Percentiles rank a stretch among this genome's conserved stretches.
These are phyloP conservation scores for Bothrops jararaca DNA, from an alignment of 2,113 vertebrate species.

Conservation along the genomic window DNA sequence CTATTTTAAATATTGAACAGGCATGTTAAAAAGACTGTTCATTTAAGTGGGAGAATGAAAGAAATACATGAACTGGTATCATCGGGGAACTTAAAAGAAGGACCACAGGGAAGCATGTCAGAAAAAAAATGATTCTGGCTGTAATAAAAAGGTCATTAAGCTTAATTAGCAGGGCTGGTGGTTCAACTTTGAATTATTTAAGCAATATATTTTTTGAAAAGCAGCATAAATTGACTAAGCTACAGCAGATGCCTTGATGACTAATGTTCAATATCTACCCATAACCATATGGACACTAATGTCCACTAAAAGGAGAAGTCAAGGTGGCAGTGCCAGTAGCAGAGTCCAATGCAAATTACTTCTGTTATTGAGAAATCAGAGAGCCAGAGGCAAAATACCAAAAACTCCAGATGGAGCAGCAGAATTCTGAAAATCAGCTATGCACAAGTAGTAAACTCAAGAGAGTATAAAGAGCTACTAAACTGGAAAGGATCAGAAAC, in stretches of 20 bases:
- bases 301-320: not conserved
- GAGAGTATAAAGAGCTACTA: not conserved
- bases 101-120: not conserved
- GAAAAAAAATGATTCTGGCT: not conserved
- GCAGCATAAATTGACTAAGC: not conserved
- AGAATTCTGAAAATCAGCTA: constrained; percentile 30
- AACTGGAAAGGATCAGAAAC: not conserved
- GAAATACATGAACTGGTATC: not conserved
- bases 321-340: constrained; percentile 19
- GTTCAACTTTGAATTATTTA: not conserved
- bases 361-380: constrained; percentile 11
- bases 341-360: constrained; percentile 34
- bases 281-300: constrained; percentile 2
- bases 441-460: constrained; percentile 27
- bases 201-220: not conserved
- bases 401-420: constrained; percentile 36
- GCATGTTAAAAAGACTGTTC: not conserved
- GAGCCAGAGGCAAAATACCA: constrained; percentile 26
- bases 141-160: not conserved
- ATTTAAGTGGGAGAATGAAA: not conserved
- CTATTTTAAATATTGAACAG: not conserved
- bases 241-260: constrained; percentile 5
- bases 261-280: not conserved
- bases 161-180: not conserved
- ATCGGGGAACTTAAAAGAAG: not conserved